Evolutionary conservation across 1,140 invertebrate genomes (phyloP).

Genomic region (Plutomurus gul): DNA sequence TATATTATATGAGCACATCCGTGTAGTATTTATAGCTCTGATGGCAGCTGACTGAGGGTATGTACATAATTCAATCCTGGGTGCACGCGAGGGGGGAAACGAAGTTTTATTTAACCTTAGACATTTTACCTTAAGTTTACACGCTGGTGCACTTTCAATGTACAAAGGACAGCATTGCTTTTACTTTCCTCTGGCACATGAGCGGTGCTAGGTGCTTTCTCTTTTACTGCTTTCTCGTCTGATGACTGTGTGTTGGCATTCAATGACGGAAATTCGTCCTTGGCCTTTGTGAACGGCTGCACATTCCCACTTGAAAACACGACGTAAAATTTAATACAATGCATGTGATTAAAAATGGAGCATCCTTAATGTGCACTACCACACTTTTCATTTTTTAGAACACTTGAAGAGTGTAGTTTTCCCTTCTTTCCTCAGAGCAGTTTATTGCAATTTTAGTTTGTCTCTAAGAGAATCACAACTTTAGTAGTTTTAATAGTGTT

Average conservation of each 20-base stretch:
- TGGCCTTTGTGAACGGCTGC: background rate
- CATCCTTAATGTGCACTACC: too few species aligned
- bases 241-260: too few species aligned
- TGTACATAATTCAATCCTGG: conserved; percentile 12
- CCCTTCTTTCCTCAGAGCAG: too few species aligned
- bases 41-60: background rate
- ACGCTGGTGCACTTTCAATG: background rate
- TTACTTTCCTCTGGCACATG: background rate
- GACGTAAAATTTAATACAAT: background rate
- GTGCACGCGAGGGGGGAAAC: background rate
- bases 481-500: too few species aligned
- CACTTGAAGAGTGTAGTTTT: too few species aligned
- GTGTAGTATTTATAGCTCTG: too few species aligned
- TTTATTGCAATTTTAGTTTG: too few species aligned
- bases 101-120: background rate
- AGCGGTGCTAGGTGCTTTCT: conserved; percentile 2
- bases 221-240: background rate
- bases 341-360: background rate
- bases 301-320: too few species aligned
- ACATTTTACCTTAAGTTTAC: background rate
- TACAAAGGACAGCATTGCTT: background rate
- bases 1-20: background rate
- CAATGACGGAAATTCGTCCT: background rate
- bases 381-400: too few species aligned
- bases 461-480: too few species aligned